phyloP scores from a whole-genome alignment of 2,888 invertebrate species.

The Watsonalla binaria region DNA sequence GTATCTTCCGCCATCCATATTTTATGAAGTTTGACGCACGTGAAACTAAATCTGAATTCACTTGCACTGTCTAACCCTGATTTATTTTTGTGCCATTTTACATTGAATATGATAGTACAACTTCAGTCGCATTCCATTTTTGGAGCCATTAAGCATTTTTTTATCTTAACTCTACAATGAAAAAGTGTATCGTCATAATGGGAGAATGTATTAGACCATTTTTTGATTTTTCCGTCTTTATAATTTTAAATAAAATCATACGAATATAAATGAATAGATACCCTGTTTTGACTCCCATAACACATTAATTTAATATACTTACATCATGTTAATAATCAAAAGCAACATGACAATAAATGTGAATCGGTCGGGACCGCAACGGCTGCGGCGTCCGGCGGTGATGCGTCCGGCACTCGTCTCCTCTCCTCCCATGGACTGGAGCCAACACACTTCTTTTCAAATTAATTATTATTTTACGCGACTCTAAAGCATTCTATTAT shows the following conservation, averaged over 20 bases:
- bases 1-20: conserved; percentile 28
- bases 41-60: conserved; percentile 26
- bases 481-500: conserved; percentile 69
- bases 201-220: too few species aligned
- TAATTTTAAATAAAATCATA: too few species aligned
- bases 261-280: too few species aligned
- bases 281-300: too few species aligned
- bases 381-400: neutral
- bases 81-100: conserved; percentile 34
- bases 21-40: conserved; percentile 50
- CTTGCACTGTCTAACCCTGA: conserved; percentile 33
- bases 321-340: neutral
- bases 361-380: neutral
- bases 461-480: conserved; percentile 76
- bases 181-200: too few species aligned
- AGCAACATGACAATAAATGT: neutral
- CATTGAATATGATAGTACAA: conserved; percentile 21
- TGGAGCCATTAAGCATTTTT: neutral
- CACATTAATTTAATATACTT: too few species aligned
- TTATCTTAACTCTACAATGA: neutral
- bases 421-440: conserved; percentile 53
- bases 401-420: conserved; percentile 37
- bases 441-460: conserved; percentile 68
- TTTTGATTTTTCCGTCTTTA: too few species aligned
- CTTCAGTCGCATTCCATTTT: conserved; percentile 1